Conservation (phyloP, 2,888 invertebrate species). For the Archaeoteleia sp. region DNA sequence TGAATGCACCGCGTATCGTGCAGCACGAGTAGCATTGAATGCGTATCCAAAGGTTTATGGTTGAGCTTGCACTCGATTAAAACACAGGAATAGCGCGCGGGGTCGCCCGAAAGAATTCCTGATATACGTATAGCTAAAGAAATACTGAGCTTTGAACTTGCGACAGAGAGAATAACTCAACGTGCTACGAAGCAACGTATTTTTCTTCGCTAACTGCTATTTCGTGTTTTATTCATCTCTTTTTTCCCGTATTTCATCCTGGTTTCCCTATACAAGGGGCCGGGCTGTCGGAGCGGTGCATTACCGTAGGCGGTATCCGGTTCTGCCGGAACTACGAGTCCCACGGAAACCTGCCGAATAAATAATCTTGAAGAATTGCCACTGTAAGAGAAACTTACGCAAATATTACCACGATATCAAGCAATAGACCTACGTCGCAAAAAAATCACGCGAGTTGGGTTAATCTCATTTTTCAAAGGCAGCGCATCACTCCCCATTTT, state of each 20-base stretch:
- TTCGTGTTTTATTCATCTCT: constrained; percentile 68
- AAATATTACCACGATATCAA: constrained; percentile 52
- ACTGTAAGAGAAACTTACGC: constrained; percentile 60
- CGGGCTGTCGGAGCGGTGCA: constrained; percentile 59
- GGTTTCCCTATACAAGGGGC: constrained; percentile 54
- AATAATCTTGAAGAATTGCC: constrained; percentile 68
- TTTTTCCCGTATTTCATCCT: constrained; percentile 66
- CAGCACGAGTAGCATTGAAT: background rate
- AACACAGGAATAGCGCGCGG: constrained; percentile 16
- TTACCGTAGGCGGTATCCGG: constrained; percentile 68
- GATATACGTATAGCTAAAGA: constrained; percentile 42
- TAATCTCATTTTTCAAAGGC: constrained; percentile 21
- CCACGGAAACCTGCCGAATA: constrained; percentile 70
- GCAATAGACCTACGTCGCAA: constrained; percentile 38
- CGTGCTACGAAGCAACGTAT: constrained; percentile 63
- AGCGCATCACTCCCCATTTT: constrained; percentile 2
- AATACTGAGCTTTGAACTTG: constrained; percentile 61
- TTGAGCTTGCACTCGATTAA: constrained; percentile 33
- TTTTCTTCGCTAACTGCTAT: constrained; percentile 69
- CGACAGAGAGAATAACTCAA: constrained; percentile 67
- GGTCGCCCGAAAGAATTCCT: constrained; percentile 31
- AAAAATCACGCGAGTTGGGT: constrained; percentile 43
- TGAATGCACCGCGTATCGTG: background rate
- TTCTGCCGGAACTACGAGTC: constrained; percentile 64
- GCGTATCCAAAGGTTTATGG: constrained; percentile 4